Evolutionary conservation across 2,888 invertebrate genomes (phyloP), one percentile per base, ranked within the genome.

Genomic region (Agrenia bidenticulata): DNA sequence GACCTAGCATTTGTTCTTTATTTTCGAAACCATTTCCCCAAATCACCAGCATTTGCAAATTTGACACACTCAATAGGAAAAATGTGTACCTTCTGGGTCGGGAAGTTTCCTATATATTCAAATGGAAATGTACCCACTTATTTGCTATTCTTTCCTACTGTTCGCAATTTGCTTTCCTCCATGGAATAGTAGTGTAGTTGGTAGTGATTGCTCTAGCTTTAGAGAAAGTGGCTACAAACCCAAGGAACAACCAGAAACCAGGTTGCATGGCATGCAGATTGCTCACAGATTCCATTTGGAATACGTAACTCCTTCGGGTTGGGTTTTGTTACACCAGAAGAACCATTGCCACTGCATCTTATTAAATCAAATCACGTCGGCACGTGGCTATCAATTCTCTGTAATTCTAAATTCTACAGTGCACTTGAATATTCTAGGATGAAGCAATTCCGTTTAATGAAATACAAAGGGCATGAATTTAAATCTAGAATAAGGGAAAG

Each of bases 351-450:
- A 32, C 56, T 63, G 55, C 45, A 53, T 63, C 57, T 54, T 60
- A 66, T 59, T 56, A 63, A 67, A 67, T 67, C 67, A 63, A 63
- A 67, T 67, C 67, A 67, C 63, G 67, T 60, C 51, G 23, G 49
- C 55, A 42, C 55, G 59, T 63, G 63, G 49, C 67, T 63, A 60
- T 57, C 58, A 51, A 59, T 63, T 66, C 57, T 55, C 39, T 55
- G 50, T 60, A 23, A 51, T 60, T 51, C 24, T 24, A 45, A 32
- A 51, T 60, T 51, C 24, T 24, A 45, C 45, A n/a, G 19, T 45
- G 45, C 45, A 45, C 4, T 45, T 19, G 19, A 45, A 45, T 45
- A 4, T 19, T 17, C 19, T 45, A 5, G 19, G 15, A 45, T 45
- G 19, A 19, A 45, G 45, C 45, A 45, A 45, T 45, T 45, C 19